phyloP scores from a whole-genome alignment of 2,113 vertebrate species.

The Varanus salvator region DNA sequence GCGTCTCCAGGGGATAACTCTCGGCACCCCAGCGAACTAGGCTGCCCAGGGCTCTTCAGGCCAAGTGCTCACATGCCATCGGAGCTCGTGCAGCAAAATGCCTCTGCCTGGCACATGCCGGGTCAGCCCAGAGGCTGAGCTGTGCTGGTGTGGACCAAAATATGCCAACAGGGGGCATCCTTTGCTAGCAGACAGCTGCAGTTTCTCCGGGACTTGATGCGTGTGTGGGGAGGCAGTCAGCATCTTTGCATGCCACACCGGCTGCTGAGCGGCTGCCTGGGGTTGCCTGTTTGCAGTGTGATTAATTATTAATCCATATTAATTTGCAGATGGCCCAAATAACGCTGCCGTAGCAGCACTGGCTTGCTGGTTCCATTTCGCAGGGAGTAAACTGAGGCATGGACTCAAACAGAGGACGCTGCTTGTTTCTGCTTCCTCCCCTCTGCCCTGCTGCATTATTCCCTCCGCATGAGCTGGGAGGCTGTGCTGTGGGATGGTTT shows the following conservation, averaged over 20 bases:
- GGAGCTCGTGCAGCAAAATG: neutral
- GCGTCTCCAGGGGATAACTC: neutral
- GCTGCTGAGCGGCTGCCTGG: neutral
- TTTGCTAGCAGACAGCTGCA: neutral
- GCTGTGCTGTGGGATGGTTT: conserved; percentile 17
- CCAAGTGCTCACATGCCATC: neutral
- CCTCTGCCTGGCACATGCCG: neutral
- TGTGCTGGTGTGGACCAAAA: neutral
- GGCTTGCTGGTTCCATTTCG: neutral
- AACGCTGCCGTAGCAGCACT: neutral
- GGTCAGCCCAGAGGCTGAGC: neutral
- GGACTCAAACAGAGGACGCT: neutral
- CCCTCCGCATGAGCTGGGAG: neutral
- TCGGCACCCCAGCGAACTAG: neutral
- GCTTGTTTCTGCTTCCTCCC: neutral
- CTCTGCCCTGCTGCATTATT: neutral
- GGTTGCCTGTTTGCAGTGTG: neutral
- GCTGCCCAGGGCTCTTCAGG: neutral
- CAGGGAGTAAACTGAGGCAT: neutral
- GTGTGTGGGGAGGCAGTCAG: too few relatives aligned
- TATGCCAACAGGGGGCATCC: neutral
- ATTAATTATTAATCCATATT: neutral
- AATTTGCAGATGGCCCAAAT: neutral
- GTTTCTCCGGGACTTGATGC: neutral
- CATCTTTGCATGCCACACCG: neutral